A percentile compares a stretch with the other conserved stretches of the same genome.
phyloP scores from a whole-genome alignment of 2,113 vertebrate genomes.

The Mesoclemmys tuberculata region DNA sequence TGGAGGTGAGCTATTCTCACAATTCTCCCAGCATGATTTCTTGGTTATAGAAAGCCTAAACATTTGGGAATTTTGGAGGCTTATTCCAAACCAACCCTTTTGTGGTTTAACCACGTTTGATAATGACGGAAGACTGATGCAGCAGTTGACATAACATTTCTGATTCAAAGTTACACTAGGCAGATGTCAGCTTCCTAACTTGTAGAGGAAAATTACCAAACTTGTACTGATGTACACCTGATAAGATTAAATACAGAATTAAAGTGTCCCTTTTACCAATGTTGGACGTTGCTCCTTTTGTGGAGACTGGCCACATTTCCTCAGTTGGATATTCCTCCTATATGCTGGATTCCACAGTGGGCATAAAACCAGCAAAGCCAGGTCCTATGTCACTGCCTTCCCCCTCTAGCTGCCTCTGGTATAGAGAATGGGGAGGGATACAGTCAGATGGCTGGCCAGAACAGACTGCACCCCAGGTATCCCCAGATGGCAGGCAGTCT shows the following conservation, averaged over 20 bases:
- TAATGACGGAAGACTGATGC: not conserved
- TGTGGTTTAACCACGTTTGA: not conserved
- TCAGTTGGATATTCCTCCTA: not conserved
- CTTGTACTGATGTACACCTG: not conserved
- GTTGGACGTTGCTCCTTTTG: not conserved
- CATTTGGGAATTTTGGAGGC: not conserved
- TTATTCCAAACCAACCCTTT: not conserved
- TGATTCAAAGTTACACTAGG: not conserved
- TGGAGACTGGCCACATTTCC: not conserved
- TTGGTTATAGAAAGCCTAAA: not conserved
- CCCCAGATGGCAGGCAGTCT: not conserved
- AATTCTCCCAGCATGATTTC: not conserved
- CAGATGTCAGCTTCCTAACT: not conserved
- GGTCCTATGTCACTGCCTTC: fast-evolving
- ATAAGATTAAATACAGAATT: not conserved
- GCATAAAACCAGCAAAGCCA: fast-evolving
- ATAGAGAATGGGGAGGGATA: fast-evolving
- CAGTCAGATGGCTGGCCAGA: not conserved
- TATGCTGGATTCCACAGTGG: fast-evolving
- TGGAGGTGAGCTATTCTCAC: not conserved
- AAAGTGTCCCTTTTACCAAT: not conserved
- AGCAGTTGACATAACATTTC: not conserved
- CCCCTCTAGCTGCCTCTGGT: fast-evolving
- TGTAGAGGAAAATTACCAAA: not conserved
- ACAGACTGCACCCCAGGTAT: not conserved